Percentiles rank a stretch among this genome's conserved stretches.
phyloP scores from a whole-genome alignment of 2,888 invertebrate species.

The Brachynemurus nebulosus region DNA sequence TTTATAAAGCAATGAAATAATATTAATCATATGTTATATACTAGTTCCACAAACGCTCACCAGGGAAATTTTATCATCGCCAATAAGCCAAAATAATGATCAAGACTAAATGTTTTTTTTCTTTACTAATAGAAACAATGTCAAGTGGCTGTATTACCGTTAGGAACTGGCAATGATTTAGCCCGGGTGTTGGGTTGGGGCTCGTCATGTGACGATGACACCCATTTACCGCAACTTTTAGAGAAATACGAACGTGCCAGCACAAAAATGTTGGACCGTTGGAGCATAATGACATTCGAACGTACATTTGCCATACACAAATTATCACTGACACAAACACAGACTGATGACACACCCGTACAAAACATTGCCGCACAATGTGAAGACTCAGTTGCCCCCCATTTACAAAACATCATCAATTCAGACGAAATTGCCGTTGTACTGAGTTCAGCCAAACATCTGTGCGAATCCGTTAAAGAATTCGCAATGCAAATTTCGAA shows the following conservation, averaged over 20 bases:
- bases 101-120: constrained; percentile 17
- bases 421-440: constrained; percentile 62
- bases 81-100: too few relatives aligned
- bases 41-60: too few relatives aligned
- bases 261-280: constrained; percentile 93
- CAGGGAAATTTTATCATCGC: too few relatives aligned
- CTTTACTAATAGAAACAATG: constrained; percentile 79
- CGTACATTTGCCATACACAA: constrained; percentile 50
- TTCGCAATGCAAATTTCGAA: constrained; percentile 49
- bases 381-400: constrained; percentile 62
- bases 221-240: constrained; percentile 78
- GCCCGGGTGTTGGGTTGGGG: constrained; percentile 95
- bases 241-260: constrained; percentile 94
- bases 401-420: constrained; percentile 75
- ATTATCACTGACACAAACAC: constrained; percentile 31
- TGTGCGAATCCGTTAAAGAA: constrained; percentile 69
- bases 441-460: constrained; percentile 54
- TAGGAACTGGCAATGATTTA: constrained; percentile 94
- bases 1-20: too few relatives aligned
- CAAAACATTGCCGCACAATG: constrained; percentile 46
- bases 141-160: constrained; percentile 86
- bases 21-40: too few relatives aligned
- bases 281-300: constrained; percentile 93
- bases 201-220: constrained; percentile 87
- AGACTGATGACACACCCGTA: constrained; percentile 24